Evolutionary conservation across 2,888 invertebrate species (phyloP).

Genomic region (Zygogramma bicolorata): DNA sequence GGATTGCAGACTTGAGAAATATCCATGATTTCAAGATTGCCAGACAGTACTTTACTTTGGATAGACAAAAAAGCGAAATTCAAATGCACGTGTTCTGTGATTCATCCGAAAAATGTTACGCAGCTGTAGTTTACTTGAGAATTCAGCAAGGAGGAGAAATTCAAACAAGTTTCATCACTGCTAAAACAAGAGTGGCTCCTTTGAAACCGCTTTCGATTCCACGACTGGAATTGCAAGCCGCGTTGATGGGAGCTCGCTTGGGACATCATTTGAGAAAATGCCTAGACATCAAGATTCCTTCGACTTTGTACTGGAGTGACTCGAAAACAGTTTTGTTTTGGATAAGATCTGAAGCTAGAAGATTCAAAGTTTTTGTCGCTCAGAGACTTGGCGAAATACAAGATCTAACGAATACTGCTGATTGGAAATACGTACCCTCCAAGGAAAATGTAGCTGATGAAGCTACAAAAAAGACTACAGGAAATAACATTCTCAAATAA

Average conservation of each 20-base stretch:
- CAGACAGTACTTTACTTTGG: background rate
- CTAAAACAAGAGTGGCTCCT: conserved; percentile 21
- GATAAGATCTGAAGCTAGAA: background rate
- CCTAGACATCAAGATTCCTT: background rate
- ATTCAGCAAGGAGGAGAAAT: background rate
- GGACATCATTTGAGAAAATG: background rate
- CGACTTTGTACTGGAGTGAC: background rate
- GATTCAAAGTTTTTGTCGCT: background rate
- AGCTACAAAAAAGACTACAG: background rate
- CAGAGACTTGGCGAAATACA: background rate
- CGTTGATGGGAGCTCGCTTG: background rate
- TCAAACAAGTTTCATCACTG: background rate
- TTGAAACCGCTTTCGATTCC: conserved; percentile 17
- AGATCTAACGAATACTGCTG: background rate
- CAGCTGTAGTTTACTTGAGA: conserved; percentile 17
- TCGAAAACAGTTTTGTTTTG: background rate
- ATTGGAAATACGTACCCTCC: background rate
- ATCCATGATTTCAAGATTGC: background rate
- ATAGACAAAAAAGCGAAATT: background rate
- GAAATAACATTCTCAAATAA: background rate
- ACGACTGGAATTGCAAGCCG: conserved; percentile 21
- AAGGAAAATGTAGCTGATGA: background rate
- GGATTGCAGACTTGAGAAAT: background rate
- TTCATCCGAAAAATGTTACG: conserved; percentile 11
- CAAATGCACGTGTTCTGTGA: conserved; percentile 22